Evolutionary conservation across 2,797 vertebrate species (phyloP), one percentile per base, ranked within the genome.

Genomic region (Delichon dasypus): DNA sequence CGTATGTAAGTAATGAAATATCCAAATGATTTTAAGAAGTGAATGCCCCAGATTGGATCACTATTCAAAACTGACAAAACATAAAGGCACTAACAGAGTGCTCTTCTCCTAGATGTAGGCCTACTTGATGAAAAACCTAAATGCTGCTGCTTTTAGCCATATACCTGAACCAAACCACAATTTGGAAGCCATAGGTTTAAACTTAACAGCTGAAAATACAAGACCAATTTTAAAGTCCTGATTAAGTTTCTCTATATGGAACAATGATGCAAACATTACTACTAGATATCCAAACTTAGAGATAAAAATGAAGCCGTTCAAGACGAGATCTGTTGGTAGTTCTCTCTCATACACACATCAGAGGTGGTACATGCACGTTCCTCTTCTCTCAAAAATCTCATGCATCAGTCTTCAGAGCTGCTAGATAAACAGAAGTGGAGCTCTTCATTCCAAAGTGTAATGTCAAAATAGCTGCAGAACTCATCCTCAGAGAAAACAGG

Each of bases 41-140:
- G 53, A 97, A 81, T 61, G 90, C 30, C 87, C 44, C 50, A 60
- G 34, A 66, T 2, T 44, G 60, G 57, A 53, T 54, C 16, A 71
- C 54, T 78, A 92, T 65, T 67, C 91, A 96, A 48, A 92, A 66
- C 48, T 85, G 79, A 85, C 82, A 70, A 96, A 95, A 74, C 44
- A 81, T 9, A 65, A 94, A 95, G 89, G 84, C 81, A 85, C 85
- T 57, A 71, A 32, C 73, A 84, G 84, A 88, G 51, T 85, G 65
- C 74, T 84, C 42, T 91, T 81, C 20, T 88, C 71, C 64, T 47
- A 87, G 48, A 77, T 45, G n/a, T 8, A 57, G 87, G 61, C 29
- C 40, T 88, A 23, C 61, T 76, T 29, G 57, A 84, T 7, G 10
- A 81, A 72, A 87, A 60, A 83, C 40, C 61, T 73, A 54, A 88